Percentiles rank a stretch among this genome's conserved stretches.
Evolutionary conservation across 2,113 vertebrate genomes (phyloP).

Genomic region (Ammodramus savannarum): DNA sequence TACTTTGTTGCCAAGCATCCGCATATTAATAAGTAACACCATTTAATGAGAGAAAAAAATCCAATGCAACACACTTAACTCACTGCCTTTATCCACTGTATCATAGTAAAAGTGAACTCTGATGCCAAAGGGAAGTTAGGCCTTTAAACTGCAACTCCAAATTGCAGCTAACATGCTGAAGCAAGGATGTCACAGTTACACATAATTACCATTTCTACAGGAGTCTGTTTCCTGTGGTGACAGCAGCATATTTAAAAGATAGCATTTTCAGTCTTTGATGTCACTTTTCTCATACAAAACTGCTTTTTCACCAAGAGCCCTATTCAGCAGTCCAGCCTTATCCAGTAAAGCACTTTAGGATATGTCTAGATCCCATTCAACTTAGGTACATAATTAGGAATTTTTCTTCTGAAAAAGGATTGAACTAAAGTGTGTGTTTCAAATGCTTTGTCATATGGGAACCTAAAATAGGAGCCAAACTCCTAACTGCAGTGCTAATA

Average conservation of each 20-base stretch:
- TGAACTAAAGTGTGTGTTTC: neutral
- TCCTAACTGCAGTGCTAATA: neutral
- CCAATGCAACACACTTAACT: neutral
- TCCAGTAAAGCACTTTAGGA: neutral
- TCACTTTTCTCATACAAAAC: conserved; percentile 33
- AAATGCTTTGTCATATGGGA: neutral
- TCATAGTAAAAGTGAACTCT: conserved; percentile 1
- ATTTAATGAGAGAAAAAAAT: conserved; percentile 20
- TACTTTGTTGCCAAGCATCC: neutral
- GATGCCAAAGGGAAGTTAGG: conserved; percentile 14
- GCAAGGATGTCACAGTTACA: conserved; percentile 39
- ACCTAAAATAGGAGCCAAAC: neutral
- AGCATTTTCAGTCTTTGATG: conserved; percentile 45
- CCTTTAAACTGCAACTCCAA: conserved; percentile 42
- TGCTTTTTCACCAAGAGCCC: neutral
- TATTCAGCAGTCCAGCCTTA: neutral
- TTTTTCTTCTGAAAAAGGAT: neutral
- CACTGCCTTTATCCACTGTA: neutral
- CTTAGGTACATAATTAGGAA: neutral
- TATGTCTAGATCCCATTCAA: neutral
- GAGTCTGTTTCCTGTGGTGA: conserved; percentile 42
- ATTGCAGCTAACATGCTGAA: conserved; percentile 38
- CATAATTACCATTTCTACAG: conserved; percentile 41
- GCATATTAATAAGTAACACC: conserved; percentile 33
- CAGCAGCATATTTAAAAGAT: conserved; percentile 38